phyloP scores from a whole-genome alignment of 2,113 vertebrate species.

The Craseonycteris thonglongyai region DNA sequence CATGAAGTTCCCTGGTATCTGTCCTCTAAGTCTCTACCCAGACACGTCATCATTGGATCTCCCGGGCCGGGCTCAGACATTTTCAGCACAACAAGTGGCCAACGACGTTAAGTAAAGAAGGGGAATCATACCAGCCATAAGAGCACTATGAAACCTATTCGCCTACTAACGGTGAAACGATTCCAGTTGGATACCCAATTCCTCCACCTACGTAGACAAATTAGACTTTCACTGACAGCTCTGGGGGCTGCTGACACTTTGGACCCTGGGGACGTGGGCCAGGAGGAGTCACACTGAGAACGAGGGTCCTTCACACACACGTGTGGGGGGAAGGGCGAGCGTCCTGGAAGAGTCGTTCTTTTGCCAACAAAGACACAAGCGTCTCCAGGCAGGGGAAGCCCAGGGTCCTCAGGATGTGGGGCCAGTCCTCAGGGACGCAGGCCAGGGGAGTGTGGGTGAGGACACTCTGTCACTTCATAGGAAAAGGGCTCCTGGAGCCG shows the following conservation, averaged over 20 bases:
- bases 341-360: background rate
- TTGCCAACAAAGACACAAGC: background rate
- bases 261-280: background rate
- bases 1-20: background rate
- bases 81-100: background rate
- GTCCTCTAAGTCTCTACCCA: background rate
- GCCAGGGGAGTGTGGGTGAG: background rate
- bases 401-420: background rate
- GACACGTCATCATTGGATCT: background rate
- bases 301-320: background rate
- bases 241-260: background rate
- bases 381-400: too few species aligned
- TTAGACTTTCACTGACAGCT: background rate
- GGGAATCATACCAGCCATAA: background rate
- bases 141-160: background rate
- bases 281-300: background rate
- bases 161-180: background rate
- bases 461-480: background rate
- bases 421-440: background rate
- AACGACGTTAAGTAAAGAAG: background rate
- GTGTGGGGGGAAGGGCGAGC: background rate
- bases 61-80: background rate
- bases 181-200: background rate
- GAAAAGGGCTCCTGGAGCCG: background rate
- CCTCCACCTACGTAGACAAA: background rate